These are phyloP conservation scores for Neolamprologus brichardi DNA, from an alignment of 2,113 vertebrate species.

Conservation along the genomic window DNA sequence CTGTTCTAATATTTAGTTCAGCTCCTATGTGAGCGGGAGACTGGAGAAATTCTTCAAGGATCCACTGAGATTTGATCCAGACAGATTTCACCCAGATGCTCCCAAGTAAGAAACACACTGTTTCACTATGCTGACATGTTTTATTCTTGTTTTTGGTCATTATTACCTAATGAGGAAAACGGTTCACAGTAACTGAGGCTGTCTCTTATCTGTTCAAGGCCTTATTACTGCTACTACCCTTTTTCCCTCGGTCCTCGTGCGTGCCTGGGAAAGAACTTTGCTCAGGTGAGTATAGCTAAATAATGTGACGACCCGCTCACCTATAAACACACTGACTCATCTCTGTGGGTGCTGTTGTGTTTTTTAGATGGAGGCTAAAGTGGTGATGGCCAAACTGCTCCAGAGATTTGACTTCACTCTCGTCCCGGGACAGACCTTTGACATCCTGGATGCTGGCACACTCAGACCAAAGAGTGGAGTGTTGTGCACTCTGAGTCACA, in stretches of 20 bases:
- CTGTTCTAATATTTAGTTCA: conserved; percentile 68
- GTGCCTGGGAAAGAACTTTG: conserved; percentile 84
- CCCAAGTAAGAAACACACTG: conserved; percentile 74
- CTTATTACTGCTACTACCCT: conserved; percentile 79
- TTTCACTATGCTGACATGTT: neutral
- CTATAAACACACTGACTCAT: neutral
- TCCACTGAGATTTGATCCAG: conserved; percentile 76
- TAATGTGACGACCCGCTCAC: accelerated
- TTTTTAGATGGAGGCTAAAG: conserved; percentile 83
- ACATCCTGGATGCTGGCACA: conserved; percentile 73
- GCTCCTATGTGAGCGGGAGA: conserved; percentile 73
- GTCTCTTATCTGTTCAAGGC: conserved; percentile 40
- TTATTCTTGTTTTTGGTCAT: accelerated
- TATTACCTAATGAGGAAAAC: accelerated
- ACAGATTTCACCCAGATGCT: conserved; percentile 82
- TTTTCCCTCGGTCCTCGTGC: conserved; percentile 85
- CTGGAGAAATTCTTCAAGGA: conserved; percentile 79
- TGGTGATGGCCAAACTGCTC: conserved; percentile 87
- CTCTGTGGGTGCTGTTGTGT: accelerated
- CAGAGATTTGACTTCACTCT: conserved; percentile 85
- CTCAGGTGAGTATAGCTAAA: conserved; percentile 74
- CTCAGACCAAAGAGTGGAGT: conserved; percentile 58
- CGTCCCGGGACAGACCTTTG: conserved; percentile 77
- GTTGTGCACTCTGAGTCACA: too few relatives aligned
- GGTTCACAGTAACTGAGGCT: neutral